phyloP scores from a whole-genome alignment of 2,888 invertebrate genomes.

The Aricia artaxerxes region DNA sequence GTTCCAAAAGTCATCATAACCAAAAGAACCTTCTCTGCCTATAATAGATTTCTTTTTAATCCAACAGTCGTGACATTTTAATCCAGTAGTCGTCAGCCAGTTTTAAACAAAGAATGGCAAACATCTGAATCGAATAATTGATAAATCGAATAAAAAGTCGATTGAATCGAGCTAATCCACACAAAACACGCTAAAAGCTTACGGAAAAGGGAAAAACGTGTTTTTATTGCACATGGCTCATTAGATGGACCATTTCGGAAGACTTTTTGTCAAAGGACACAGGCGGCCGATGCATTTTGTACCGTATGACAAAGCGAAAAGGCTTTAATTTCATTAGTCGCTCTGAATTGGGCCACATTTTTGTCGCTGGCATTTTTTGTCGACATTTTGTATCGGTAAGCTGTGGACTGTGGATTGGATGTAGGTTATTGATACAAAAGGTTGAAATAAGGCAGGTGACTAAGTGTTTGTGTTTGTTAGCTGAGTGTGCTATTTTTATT shows the following conservation, averaged over 20 bases:
- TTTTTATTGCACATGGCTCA: slow-evolving; percentile 61
- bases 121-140: slow-evolving; percentile 22
- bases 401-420: slow-evolving; percentile 51
- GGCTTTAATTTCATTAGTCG: slow-evolving; percentile 40
- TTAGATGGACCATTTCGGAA: slow-evolving; percentile 54
- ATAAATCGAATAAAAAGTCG: slow-evolving; percentile 36
- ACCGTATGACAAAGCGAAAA: slow-evolving; percentile 40
- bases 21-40: too few species aligned
- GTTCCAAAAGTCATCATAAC: too few species aligned
- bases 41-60: too few species aligned
- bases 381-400: slow-evolving; percentile 48
- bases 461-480: slow-evolving; percentile 26
- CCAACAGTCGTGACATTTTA: neutral
- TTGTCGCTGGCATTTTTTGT: slow-evolving; percentile 53
- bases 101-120: slow-evolving; percentile 9
- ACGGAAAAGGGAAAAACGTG: slow-evolving; percentile 46
- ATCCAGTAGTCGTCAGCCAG: neutral
- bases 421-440: slow-evolving; percentile 36
- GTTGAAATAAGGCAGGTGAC: slow-evolving; percentile 28
- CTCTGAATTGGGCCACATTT: slow-evolving; percentile 55
- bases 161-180: slow-evolving; percentile 40
- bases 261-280: slow-evolving; percentile 55
- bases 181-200: slow-evolving; percentile 43
- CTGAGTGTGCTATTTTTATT: neutral
- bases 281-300: slow-evolving; percentile 36